Percentiles rank a stretch among this genome's conserved stretches.
Conservation (phyloP, 2,888 invertebrate species). For the Drosophila cracens region DNA sequence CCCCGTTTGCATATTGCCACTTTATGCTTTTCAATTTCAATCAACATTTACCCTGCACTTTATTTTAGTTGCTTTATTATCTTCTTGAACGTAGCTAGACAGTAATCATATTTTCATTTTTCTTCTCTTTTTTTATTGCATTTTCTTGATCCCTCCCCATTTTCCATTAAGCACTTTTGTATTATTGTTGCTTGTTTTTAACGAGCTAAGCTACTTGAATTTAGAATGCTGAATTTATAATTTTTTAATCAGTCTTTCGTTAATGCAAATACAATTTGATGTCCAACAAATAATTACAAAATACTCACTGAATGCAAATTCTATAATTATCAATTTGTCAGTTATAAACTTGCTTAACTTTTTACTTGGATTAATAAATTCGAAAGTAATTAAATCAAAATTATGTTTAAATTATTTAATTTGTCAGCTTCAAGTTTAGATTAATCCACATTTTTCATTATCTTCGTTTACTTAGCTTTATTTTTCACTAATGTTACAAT, state of each 20-base stretch:
- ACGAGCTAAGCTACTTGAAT: conserved; percentile 7
- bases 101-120: conserved; percentile 26
- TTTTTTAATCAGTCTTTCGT: neutral
- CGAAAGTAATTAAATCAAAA: neutral
- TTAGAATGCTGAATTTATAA: conserved; percentile 12
- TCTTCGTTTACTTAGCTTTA: neutral
- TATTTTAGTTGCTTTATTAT: conserved; percentile 43
- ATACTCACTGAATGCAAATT: neutral
- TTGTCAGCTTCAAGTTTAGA: neutral
- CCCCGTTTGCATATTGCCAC: conserved; percentile 57
- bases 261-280: neutral
- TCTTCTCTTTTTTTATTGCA: conserved; percentile 8
- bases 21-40: conserved; percentile 73
- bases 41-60: conserved; percentile 57
- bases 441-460: neutral
- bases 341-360: neutral
- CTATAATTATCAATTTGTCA: neutral
- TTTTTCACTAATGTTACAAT: neutral
- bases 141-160: neutral
- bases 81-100: conserved; percentile 19
- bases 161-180: conserved; percentile 10
- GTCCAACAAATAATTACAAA: neutral
- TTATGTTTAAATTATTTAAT: neutral
- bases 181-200: conserved; percentile 6
- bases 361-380: neutral